phyloP scores from a whole-genome alignment of 2,113 vertebrate species.

The Tichodroma muraria region DNA sequence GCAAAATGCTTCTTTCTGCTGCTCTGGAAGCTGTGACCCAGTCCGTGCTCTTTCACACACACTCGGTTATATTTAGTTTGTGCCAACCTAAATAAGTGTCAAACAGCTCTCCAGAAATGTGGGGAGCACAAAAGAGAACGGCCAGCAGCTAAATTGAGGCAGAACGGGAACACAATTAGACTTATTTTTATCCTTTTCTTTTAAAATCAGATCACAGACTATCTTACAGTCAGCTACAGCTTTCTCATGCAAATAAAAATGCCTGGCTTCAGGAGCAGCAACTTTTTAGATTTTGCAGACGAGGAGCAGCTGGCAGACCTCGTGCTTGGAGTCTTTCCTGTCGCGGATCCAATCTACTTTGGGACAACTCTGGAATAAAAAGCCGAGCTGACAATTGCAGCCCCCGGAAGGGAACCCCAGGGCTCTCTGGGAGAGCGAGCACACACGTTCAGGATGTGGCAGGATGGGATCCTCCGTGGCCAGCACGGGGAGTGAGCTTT shows the following conservation, averaged over 20 bases:
- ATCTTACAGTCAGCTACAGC: neutral
- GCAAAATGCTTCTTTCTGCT: neutral
- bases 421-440: neutral
- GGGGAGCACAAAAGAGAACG: neutral
- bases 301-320: constrained; percentile 21
- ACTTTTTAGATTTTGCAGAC: neutral
- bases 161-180: neutral
- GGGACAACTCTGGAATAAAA: neutral
- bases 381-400: neutral
- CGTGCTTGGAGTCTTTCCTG: neutral
- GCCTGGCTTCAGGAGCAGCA: neutral
- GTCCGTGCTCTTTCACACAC: neutral
- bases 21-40: neutral
- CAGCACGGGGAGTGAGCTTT: neutral
- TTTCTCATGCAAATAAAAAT: neutral
- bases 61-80: constrained; percentile 1
- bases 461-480: neutral
- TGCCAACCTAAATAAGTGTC: neutral
- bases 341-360: neutral
- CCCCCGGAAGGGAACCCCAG: neutral
- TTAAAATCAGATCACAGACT: neutral
- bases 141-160: neutral
- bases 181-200: neutral
- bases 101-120: neutral
- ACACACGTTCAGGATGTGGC: neutral